Conservation (phyloP, 2,113 vertebrate species). For the human (Homo sapiens) region GRCh38 chr14:90594501-90595000, state of each 20-base stretch:
- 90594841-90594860: background rate
- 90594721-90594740: background rate
- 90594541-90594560: background rate
- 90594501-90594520: background rate
- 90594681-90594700: background rate
- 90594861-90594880: background rate
- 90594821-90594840: background rate
- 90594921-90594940: background rate
- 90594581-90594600: background rate
- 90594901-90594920: background rate
- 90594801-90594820: background rate
- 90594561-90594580: background rate
- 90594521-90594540: background rate
- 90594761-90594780: background rate
- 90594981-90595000: background rate
- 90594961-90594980: rapidly evolving
- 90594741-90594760: background rate
- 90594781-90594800: background rate
- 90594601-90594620: background rate
- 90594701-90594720: background rate
- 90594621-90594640: background rate
- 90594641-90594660: background rate
- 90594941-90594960: rapidly evolving
- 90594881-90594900: background rate
- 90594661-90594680: background rate